These are phyloP conservation scores for Falco cherrug DNA, from an alignment of 2,797 vertebrate genomes.

Conservation along the genomic window DNA sequence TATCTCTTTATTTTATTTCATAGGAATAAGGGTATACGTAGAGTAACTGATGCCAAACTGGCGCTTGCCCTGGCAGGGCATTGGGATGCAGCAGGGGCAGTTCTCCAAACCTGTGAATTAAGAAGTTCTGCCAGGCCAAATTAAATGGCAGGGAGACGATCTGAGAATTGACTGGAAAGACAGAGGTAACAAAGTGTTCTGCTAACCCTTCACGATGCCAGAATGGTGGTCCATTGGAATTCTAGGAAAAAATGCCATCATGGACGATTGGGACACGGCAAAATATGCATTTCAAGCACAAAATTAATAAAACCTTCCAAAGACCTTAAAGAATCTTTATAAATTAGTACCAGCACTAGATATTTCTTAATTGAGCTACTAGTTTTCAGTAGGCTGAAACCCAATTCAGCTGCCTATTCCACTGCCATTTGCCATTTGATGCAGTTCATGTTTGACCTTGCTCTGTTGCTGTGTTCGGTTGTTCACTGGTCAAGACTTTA, in stretches of 20 bases:
- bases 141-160: background rate
- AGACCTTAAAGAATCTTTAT: background rate
- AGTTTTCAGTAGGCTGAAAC: background rate
- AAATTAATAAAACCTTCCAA: background rate
- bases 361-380: background rate
- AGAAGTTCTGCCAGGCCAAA: background rate
- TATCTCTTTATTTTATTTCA: background rate
- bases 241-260: background rate
- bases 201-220: rapidly evolving
- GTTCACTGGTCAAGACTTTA: background rate
- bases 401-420: background rate
- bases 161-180: background rate
- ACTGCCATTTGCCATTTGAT: background rate
- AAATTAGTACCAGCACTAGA: background rate
- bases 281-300: background rate
- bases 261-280: background rate
- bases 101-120: background rate
- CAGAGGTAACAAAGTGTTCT: background rate
- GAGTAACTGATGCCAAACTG: background rate
- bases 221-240: background rate
- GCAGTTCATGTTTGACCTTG: background rate
- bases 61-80: background rate
- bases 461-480: background rate
- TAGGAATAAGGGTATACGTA: rapidly evolving
- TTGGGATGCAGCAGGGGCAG: background rate